These are phyloP conservation scores for Anomalospiza imberbis DNA, from an alignment of 2,797 vertebrate genomes.

Conservation along the genomic window DNA sequence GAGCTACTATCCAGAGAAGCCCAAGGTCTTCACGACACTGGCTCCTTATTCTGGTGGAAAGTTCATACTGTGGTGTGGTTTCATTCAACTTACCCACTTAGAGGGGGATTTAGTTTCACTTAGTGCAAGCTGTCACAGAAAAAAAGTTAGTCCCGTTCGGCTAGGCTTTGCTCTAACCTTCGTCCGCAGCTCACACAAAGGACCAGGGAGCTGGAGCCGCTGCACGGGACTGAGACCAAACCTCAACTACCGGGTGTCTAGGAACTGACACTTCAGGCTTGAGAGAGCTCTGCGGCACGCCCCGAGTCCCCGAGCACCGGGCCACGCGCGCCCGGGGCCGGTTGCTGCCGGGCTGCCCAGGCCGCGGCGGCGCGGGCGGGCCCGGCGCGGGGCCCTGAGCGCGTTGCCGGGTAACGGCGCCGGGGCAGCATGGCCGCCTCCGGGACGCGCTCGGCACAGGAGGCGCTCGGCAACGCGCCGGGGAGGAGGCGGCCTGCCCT, in stretches of 20 bases:
- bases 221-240: background rate
- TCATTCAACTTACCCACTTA: background rate
- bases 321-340: background rate
- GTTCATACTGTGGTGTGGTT: fast-evolving
- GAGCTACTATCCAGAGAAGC: fast-evolving
- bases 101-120: background rate
- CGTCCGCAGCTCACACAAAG: background rate
- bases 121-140: background rate
- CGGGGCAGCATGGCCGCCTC: background rate
- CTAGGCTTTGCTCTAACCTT: background rate
- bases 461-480: background rate
- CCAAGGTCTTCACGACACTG: fast-evolving
- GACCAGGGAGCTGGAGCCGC: fast-evolving
- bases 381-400: background rate
- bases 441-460: background rate
- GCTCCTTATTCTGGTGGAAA: background rate
- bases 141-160: fast-evolving
- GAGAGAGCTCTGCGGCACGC: fast-evolving
- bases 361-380: too few relatives aligned
- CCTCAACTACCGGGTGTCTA: fast-evolving
- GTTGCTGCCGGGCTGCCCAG: too few relatives aligned
- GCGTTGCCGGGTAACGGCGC: background rate
- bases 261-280: fast-evolving
- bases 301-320: background rate
- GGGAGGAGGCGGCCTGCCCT: background rate